Base-by-base conservation (phyloP, 2,888 invertebrate genomes). In the Scaptomyza reducta region DNA sequence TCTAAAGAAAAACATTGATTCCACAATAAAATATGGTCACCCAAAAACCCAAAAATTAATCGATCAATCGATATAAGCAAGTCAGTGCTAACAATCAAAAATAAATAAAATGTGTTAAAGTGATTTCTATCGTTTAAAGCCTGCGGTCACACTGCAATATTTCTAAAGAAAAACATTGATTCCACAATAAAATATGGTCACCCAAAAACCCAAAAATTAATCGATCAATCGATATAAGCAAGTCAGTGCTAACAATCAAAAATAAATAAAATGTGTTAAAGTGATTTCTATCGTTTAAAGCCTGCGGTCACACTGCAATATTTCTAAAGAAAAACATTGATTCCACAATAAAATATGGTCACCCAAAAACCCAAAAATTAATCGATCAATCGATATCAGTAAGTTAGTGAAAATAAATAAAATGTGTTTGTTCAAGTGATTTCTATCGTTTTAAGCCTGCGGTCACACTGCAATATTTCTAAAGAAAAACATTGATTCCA, bases 391-490 rank as follows among this genome's bases (percentile, higher is more conserved):
- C 13, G 27, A 50, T 45, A 25, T 5, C 1, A 1, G 14, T 2
- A 1, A 1, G 14, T 2, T 16, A 56, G 51, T 61, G 56, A 11
- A 46, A 33, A n/a, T 27, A 14, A 40, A 40, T 16, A 38, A 38
- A 38, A 7, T 16, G 38, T 14, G 38, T 38, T n/a, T n/a, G n/a
- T n/a, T 16, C 16, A 14, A 18, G 18, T n/a, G 18, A 49, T 49
- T 49, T 56, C 74, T 18, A 31, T 31, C 11, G 42, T 16, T 45
- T 29, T 1, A 0, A 1, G 10, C 3, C 0, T 46, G 10, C 41
- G 64, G 73, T 70, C 74, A 74, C 70, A 74, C 54, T 42, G 29
- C 11, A 35, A 40, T 2, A 44, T 55, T 42, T 6, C 25, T 53
- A 46, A 53, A 42, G n/a, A 63, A 70, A 65, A 67, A 57, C 27